Base-by-base conservation (phyloP, 2,888 invertebrate genomes). In the Odontocolon sp. region DNA sequence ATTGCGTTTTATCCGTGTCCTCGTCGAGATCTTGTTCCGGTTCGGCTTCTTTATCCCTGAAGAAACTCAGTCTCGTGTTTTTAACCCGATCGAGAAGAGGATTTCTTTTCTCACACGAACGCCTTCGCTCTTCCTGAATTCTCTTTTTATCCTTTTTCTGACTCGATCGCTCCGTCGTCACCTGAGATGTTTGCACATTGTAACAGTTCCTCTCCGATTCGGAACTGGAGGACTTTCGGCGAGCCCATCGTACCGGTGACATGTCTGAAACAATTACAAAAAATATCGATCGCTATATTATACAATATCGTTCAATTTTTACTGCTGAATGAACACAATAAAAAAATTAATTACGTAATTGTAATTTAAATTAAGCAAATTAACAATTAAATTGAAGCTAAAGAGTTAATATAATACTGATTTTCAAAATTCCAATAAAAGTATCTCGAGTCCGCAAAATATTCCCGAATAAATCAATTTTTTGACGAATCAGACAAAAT, bases 51-150 rank as follows among this genome's bases (percentile, higher is more conserved):
- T 84, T 82, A n/a, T 90, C 91, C 50, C 86, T 87, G 87, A 95
- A 94, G 87, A 95, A 95, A 26, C 94, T 94, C 71, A 95, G 88
- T 86, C 94, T 92, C 54, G 94, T 94, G 86, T 94, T 94, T 87
- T 94, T 94, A 3, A 95, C 94, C 87, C 93, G 93, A 85, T 95
- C 94, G 69, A 95, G 91, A 75, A 95, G 91, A 45, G 95, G 95
- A 87, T 94, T 94, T 70, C 94, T 92, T 87, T 93, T 94, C 89
- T 95, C 95, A 81, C 93, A 91, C 78, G 91, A 92, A 14, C 85
- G 81, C 40, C 87, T 81, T 3, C 89, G 81, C 54, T 90, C 89
- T 26, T 90, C 88, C 26, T 93, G 92, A 80, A 92, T 92, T 82
- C 86, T 84, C 28, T 88, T 88, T 79, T 92, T 92, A 80, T 93